These are phyloP conservation scores for Athalia circularis DNA, from an alignment of 2,888 invertebrate genomes.

Conservation along the genomic window DNA sequence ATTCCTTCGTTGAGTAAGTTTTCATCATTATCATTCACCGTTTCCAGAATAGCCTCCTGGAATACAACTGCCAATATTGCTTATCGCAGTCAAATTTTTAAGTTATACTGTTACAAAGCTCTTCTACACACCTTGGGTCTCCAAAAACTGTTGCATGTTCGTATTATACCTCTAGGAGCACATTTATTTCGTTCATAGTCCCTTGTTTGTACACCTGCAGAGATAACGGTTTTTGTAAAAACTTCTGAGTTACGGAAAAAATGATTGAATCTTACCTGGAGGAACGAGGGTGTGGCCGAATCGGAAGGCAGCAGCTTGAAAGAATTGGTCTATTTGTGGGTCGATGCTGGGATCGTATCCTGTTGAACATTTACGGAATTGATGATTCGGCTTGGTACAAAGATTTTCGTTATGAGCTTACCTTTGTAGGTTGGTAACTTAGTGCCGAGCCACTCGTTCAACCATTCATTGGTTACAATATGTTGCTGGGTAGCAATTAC, in stretches of 20 bases:
- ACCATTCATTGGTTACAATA: constrained; percentile 75
- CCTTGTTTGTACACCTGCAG: constrained; percentile 73
- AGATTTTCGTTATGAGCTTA: constrained; percentile 28
- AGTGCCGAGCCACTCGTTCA: constrained; percentile 73
- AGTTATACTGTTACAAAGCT: constrained; percentile 3
- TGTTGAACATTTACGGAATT: constrained; percentile 46
- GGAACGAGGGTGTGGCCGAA: constrained; percentile 79
- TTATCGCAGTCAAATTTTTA: constrained; percentile 6
- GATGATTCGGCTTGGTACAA: neutral
- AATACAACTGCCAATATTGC: constrained; percentile 54
- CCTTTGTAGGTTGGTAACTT: constrained; percentile 62
- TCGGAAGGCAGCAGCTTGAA: constrained; percentile 79
- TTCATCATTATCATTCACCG: constrained; percentile 27
- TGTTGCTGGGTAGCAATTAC: constrained; percentile 77
- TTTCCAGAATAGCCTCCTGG: constrained; percentile 57
- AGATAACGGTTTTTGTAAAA: neutral
- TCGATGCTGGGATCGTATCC: constrained; percentile 76
- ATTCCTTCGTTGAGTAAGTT: constrained; percentile 65
- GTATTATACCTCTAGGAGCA: constrained; percentile 65
- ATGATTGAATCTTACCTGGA: constrained; percentile 67
- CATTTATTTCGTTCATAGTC: constrained; percentile 73
- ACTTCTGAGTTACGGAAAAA: neutral
- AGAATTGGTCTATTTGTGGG: constrained; percentile 79
- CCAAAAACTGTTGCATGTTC: constrained; percentile 78
- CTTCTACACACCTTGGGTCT: constrained; percentile 71